Evolutionary conservation across 2,113 vertebrate species (phyloP).

Genomic region (Chiloscyllium plagiosum): DNA sequence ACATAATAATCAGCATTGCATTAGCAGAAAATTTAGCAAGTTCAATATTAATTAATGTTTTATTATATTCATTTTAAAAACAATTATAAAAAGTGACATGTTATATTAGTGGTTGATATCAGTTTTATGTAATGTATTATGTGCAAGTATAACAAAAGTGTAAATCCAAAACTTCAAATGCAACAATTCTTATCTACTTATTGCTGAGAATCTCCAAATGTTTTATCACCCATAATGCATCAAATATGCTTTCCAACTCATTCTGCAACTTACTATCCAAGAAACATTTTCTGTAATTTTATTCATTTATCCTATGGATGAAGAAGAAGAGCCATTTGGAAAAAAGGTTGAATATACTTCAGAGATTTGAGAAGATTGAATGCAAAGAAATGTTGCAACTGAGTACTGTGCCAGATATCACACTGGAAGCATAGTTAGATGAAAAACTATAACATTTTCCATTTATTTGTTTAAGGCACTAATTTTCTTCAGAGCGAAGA

Average conservation of each 20-base stretch:
- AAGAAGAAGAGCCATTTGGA: not conserved
- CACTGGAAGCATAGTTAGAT: not conserved
- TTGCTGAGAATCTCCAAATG: not conserved
- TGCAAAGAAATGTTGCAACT: not conserved
- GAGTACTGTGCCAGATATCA: not conserved
- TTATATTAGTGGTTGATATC: not conserved
- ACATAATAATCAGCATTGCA: not conserved
- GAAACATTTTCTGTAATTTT: not conserved
- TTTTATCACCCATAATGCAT: not conserved
- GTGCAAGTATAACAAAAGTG: not conserved
- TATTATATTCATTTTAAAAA: not conserved
- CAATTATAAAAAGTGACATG: not conserved
- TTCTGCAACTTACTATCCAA: not conserved
- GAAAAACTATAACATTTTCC: no score
- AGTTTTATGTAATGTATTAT: not conserved
- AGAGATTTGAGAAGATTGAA: not conserved
- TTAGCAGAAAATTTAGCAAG: not conserved
- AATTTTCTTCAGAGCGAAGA: not conserved
- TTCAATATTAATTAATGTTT: not conserved
- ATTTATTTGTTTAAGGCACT: no score
- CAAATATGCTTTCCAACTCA: not conserved
- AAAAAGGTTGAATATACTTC: not conserved
- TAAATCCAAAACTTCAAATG: not conserved
- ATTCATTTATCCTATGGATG: not conserved
- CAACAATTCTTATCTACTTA: not conserved